A percentile compares a stretch with the other conserved stretches of the same genome.
These are phyloP conservation scores for Oryzaephilus surinamensis DNA, from an alignment of 1,140 invertebrate species.

Conservation along the genomic window DNA sequence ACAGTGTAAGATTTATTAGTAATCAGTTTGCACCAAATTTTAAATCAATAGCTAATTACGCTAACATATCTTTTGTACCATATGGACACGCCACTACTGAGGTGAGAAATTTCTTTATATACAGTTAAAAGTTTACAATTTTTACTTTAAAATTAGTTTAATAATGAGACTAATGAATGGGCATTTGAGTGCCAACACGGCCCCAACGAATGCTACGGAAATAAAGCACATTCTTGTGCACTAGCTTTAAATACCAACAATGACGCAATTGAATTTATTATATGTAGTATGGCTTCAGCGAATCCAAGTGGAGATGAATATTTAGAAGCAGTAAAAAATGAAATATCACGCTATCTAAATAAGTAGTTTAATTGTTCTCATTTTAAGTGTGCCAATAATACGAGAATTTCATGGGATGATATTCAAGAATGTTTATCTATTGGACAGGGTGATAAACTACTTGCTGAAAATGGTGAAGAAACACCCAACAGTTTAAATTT, in stretches of 20 bases:
- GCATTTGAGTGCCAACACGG: slow-evolving; percentile 54
- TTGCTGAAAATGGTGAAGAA: slow-evolving; percentile 1
- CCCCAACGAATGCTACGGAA: slow-evolving; percentile 47
- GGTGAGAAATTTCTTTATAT: no score
- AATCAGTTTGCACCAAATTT: slow-evolving; percentile 24
- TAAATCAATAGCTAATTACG: slow-evolving; percentile 6
- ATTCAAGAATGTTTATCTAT: background rate
- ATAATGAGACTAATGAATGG: slow-evolving; percentile 16
- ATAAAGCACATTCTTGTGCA: slow-evolving; percentile 49
- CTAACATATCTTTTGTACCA: slow-evolving; percentile 11
- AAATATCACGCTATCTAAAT: background rate
- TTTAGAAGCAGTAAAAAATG: background rate
- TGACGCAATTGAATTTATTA: slow-evolving; percentile 4
- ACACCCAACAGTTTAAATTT: background rate
- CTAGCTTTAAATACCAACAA: slow-evolving; percentile 28
- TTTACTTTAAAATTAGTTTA: background rate
- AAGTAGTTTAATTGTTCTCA: background rate
- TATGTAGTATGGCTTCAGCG: background rate
- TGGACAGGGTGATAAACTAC: slow-evolving; percentile 1
- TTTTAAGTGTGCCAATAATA: slow-evolving; percentile 4
- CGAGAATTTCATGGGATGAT: background rate
- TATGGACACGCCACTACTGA: slow-evolving; percentile 2
- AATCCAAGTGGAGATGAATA: background rate
- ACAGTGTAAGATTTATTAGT: slow-evolving; percentile 35
- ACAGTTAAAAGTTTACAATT: no score